phyloP scores from a whole-genome alignment of 2,113 vertebrate genomes.

The Chloropsis cyanopogon region DNA sequence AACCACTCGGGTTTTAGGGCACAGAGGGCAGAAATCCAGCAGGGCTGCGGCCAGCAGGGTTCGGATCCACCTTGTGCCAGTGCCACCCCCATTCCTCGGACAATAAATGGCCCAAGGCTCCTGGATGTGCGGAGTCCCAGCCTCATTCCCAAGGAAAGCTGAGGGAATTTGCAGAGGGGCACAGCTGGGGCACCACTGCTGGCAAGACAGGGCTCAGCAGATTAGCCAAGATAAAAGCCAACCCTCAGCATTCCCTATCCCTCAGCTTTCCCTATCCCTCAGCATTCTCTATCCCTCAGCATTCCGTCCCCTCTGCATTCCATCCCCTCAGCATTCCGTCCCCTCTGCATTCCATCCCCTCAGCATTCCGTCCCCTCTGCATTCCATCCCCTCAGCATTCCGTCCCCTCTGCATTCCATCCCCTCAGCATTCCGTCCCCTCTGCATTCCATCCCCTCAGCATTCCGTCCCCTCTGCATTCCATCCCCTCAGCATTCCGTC shows the following conservation, averaged over 20 bases:
- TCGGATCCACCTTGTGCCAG: background rate
- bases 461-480: background rate
- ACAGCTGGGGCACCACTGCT: background rate
- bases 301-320: background rate
- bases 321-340: background rate
- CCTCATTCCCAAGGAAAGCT: background rate
- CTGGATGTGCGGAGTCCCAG: accelerated
- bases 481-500: too few relatives aligned
- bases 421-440: background rate
- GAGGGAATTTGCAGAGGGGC: background rate
- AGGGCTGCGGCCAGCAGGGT: background rate
- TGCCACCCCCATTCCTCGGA: background rate
- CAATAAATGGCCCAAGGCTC: background rate
- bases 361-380: background rate
- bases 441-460: background rate
- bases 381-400: background rate
- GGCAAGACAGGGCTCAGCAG: background rate
- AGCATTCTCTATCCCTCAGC: background rate
- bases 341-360: background rate
- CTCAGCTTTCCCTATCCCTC: background rate
- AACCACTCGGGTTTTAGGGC: background rate
- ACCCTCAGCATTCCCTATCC: background rate
- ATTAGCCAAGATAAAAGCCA: background rate
- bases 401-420: too few relatives aligned
- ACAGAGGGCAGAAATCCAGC: background rate